These are phyloP conservation scores for Ciconia maguari DNA, from an alignment of 2,113 vertebrate species.

Conservation along the genomic window DNA sequence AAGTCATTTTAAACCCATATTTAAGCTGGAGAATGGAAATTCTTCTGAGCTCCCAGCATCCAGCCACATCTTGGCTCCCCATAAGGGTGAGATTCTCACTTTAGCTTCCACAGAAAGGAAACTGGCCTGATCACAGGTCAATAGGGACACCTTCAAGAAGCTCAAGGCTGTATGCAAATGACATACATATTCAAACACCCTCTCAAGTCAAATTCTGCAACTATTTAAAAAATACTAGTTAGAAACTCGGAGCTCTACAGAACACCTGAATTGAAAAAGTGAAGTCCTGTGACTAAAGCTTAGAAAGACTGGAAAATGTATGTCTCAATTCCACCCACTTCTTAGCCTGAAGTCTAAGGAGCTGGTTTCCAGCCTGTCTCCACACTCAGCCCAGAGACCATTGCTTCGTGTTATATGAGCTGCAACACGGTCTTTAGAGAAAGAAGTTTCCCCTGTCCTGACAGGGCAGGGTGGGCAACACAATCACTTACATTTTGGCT, in stretches of 20 bases:
- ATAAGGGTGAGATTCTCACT: neutral
- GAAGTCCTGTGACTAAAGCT: neutral
- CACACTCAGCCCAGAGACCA: neutral
- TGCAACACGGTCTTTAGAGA: neutral
- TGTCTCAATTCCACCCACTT: neutral
- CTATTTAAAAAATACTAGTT: neutral
- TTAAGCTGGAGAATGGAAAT: neutral
- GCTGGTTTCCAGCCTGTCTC: neutral
- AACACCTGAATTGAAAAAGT: neutral
- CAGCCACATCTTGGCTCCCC: neutral
- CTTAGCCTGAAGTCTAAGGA: neutral
- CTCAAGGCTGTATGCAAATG: neutral
- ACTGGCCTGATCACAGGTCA: neutral
- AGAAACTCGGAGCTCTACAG: neutral
- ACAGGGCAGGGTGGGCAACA: neutral
- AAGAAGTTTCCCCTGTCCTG: neutral
- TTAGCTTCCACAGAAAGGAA: neutral
- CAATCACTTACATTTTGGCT: neutral
- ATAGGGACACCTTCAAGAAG: neutral
- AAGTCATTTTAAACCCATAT: neutral
- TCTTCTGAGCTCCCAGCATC: neutral
- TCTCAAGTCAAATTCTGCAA: neutral
- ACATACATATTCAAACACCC: neutral
- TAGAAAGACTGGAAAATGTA: neutral
- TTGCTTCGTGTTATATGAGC: fast-evolving